phyloP scores from a whole-genome alignment of 1,140 invertebrate genomes.

The Epicauta chinensis region DNA sequence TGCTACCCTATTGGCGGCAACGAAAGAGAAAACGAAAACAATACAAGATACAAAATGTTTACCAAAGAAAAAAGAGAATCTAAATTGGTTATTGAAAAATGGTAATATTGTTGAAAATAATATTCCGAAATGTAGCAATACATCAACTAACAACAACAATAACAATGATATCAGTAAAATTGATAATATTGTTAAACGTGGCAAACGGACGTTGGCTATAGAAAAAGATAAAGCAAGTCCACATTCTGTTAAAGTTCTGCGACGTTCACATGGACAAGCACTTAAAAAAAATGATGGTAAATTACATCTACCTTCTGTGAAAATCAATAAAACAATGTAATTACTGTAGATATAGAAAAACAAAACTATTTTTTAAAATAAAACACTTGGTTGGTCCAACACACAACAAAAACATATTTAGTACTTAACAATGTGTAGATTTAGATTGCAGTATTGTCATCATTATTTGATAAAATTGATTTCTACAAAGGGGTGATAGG shows the following conservation, averaged over 20 bases:
- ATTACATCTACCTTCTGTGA: constrained; percentile 27
- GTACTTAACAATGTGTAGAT: constrained; percentile 13
- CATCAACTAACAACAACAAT: constrained; percentile 3
- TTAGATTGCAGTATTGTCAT: constrained; percentile 14
- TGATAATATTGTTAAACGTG: constrained; percentile 29
- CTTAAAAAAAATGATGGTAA: constrained; percentile 21
- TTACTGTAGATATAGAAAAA: neutral
- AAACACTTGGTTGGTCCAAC: constrained; percentile 8
- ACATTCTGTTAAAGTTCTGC: constrained; percentile 36
- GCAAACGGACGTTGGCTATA: constrained; percentile 32
- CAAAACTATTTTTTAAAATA: neutral
- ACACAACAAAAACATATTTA: constrained; percentile 9
- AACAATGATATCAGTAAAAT: constrained; percentile 15
- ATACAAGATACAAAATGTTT: constrained; percentile 7
- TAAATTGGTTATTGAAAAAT: constrained; percentile 13
- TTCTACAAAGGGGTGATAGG: neutral
- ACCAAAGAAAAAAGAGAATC: constrained; percentile 13
- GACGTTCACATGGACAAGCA: constrained; percentile 26
- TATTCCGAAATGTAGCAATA: constrained; percentile 3
- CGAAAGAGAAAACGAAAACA: constrained; percentile 1
- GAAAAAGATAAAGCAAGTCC: constrained; percentile 39
- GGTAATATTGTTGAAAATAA: neutral
- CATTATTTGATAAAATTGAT: neutral
- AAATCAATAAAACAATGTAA: constrained; percentile 32
- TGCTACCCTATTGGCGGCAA: constrained; percentile 5